Conservation (phyloP, 2,113 vertebrate species). For the Nestor notabilis region DNA sequence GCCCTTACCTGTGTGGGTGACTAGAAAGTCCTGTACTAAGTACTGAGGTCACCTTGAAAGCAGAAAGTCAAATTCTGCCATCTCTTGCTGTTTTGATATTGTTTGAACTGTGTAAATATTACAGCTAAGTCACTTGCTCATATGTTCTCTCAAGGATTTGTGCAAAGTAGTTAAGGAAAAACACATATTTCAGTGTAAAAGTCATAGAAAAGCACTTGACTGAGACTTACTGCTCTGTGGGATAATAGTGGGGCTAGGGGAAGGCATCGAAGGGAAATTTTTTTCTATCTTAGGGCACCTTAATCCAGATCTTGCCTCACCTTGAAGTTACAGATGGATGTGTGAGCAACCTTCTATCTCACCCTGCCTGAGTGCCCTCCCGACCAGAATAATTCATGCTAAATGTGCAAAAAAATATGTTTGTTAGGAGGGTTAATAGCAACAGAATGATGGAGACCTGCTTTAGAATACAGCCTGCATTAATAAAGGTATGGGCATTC, state of each 20-base stretch:
- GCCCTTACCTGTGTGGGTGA: neutral
- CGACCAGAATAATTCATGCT: neutral
- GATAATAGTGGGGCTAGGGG: neutral
- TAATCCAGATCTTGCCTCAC: neutral
- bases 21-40: neutral
- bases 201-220: neutral
- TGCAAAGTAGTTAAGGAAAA: neutral
- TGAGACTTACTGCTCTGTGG: neutral
- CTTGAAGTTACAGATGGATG: neutral
- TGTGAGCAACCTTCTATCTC: neutral
- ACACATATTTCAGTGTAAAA: neutral
- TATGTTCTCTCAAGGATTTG: neutral
- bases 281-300: neutral
- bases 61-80: neutral
- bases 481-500: neutral
- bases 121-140: neutral
- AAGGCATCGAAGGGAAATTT: neutral
- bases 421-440: neutral
- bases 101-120: neutral
- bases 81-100: neutral
- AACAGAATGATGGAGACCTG: neutral
- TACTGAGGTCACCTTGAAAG: conserved; percentile 8
- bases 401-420: neutral
- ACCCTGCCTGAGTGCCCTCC: neutral
- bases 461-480: neutral